These are phyloP conservation scores for Melanerpes formicivorus DNA, from an alignment of 2,113 vertebrate species.

Conservation along the genomic window DNA sequence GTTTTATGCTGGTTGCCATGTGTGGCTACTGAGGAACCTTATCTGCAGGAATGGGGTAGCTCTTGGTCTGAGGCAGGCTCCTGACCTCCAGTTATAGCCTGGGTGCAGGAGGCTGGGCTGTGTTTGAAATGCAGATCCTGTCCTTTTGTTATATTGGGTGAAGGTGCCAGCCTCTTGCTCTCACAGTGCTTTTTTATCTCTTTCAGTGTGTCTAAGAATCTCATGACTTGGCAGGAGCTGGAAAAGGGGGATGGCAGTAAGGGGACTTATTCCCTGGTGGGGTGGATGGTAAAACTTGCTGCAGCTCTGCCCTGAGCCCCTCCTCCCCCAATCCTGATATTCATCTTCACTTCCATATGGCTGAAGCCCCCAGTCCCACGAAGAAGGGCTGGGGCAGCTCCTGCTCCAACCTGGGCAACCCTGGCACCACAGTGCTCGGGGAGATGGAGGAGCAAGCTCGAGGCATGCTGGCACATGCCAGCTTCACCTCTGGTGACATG, in stretches of 20 bases:
- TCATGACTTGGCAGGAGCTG: not conserved
- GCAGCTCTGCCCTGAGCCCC: not conserved
- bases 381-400: not conserved
- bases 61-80: not conserved
- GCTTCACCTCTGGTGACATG: fast-evolving
- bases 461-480: fast-evolving
- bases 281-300: no score
- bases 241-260: not conserved
- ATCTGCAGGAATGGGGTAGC: not conserved
- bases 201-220: not conserved
- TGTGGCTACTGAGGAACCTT: not conserved
- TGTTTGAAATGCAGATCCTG: not conserved
- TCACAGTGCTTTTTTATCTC: not conserved
- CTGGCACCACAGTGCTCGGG: not conserved
- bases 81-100: not conserved
- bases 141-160: not conserved
- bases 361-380: not conserved
- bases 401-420: not conserved
- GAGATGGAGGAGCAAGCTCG: fast-evolving
- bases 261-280: not conserved
- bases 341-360: fast-evolving
- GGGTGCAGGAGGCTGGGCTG: not conserved
- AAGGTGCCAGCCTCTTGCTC: not conserved
- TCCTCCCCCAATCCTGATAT: not conserved
- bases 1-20: not conserved